phyloP scores from a whole-genome alignment of 1,140 invertebrate genomes.

The Tribolium madens region DNA sequence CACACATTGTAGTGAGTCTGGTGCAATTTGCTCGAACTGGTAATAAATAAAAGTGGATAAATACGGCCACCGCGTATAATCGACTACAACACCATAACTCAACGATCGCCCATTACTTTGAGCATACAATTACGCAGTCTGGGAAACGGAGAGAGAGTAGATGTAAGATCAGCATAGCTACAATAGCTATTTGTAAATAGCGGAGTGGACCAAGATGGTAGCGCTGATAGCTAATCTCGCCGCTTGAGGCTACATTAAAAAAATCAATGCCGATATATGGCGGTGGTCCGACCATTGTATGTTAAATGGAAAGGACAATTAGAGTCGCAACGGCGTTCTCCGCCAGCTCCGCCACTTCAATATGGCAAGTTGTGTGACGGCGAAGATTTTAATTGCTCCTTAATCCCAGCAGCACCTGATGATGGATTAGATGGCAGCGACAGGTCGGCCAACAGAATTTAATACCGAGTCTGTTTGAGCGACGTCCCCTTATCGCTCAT shows the following conservation, averaged over 20 bases:
- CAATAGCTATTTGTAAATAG: conserved; percentile 60
- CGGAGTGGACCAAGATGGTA: conserved; percentile 55
- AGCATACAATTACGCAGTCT: conserved; percentile 50
- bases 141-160: conserved; percentile 37
- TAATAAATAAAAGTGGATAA: conserved; percentile 50
- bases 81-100: conserved; percentile 50
- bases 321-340: conserved; percentile 48
- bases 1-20: conserved; percentile 15
- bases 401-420: conserved; percentile 5
- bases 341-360: conserved; percentile 47
- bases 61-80: conserved; percentile 53
- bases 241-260: conserved; percentile 58
- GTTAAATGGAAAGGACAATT: conserved; percentile 58
- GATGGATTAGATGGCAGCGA: conserved; percentile 27
- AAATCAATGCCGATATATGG: conserved; percentile 59
- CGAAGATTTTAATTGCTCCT: conserved; percentile 8
- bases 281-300: conserved; percentile 57
- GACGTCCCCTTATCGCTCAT: conserved; percentile 30
- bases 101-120: conserved; percentile 44
- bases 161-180: conserved; percentile 44
- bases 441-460: conserved; percentile 17
- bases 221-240: conserved; percentile 58
- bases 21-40: conserved; percentile 44
- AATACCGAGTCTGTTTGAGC: conserved; percentile 13
- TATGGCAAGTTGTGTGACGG: conserved; percentile 37